phyloP scores from a whole-genome alignment of 2,113 vertebrate genomes.

The Hylia prasina region DNA sequence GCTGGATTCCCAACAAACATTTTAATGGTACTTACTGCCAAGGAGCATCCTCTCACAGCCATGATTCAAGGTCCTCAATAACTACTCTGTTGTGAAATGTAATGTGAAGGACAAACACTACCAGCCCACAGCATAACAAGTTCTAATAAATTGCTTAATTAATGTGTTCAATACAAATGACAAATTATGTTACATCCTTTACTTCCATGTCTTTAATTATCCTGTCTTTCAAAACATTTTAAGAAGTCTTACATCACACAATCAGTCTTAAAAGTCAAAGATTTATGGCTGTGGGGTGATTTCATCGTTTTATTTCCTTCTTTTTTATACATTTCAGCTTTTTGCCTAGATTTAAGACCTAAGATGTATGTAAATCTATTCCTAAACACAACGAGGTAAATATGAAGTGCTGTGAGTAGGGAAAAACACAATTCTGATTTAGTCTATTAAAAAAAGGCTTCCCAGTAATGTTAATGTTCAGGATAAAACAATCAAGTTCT shows the following conservation, averaged over 20 bases:
- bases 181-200: slow-evolving; percentile 44
- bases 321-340: neutral
- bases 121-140: neutral
- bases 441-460: neutral
- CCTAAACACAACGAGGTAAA: neutral
- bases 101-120: slow-evolving; percentile 9
- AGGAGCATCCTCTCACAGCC: neutral
- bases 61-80: neutral
- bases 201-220: slow-evolving; percentile 38
- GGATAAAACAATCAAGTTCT: neutral
- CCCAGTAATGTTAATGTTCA: neutral
- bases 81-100: neutral
- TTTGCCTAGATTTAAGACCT: neutral
- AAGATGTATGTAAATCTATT: neutral
- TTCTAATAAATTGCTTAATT: slow-evolving; percentile 46
- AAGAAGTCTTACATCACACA: neutral
- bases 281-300: neutral
- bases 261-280: neutral
- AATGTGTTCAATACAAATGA: slow-evolving; percentile 9
- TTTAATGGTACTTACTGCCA: neutral
- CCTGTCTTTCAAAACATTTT: slow-evolving; percentile 26
- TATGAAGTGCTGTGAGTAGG: neutral
- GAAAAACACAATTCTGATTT: neutral
- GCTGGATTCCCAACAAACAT: neutral
- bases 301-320: neutral